Conservation (phyloP, 2,113 vertebrate genomes). For the Cercocebus atys region DNA sequence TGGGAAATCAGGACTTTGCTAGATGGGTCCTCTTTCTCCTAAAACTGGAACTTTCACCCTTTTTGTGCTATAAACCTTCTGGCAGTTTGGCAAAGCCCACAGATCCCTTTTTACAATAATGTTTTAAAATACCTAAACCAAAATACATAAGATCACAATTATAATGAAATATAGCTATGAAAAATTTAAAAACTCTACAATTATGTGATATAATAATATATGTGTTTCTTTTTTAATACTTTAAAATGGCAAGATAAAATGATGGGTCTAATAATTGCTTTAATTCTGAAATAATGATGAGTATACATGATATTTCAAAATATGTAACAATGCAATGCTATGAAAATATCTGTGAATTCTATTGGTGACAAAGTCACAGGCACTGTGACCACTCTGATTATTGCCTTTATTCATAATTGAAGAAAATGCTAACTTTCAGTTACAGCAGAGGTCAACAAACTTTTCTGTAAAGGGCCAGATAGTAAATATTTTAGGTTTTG, state of each 20-base stretch:
- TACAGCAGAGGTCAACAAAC: background rate
- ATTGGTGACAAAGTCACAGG: background rate
- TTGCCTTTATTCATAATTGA: background rate
- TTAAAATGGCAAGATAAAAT: slow-evolving; percentile 25
- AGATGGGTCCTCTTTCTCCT: background rate
- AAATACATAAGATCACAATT: background rate
- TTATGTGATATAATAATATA: background rate
- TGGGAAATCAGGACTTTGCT: background rate
- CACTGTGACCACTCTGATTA: background rate
- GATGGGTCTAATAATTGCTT: background rate
- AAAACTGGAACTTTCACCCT: background rate
- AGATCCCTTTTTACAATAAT: background rate
- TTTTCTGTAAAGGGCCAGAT: background rate
- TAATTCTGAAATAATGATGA: background rate
- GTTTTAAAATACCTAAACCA: background rate
- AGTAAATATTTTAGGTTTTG: background rate
- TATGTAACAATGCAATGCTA: background rate
- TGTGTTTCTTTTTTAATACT: background rate
- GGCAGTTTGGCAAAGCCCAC: background rate
- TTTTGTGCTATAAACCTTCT: background rate
- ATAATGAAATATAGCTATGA: background rate
- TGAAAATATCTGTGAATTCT: background rate
- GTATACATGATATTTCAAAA: background rate
- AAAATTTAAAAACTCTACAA: background rate
- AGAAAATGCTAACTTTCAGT: background rate